phyloP scores from a whole-genome alignment of 2,113 vertebrate genomes.

The Sula dactylatra region DNA sequence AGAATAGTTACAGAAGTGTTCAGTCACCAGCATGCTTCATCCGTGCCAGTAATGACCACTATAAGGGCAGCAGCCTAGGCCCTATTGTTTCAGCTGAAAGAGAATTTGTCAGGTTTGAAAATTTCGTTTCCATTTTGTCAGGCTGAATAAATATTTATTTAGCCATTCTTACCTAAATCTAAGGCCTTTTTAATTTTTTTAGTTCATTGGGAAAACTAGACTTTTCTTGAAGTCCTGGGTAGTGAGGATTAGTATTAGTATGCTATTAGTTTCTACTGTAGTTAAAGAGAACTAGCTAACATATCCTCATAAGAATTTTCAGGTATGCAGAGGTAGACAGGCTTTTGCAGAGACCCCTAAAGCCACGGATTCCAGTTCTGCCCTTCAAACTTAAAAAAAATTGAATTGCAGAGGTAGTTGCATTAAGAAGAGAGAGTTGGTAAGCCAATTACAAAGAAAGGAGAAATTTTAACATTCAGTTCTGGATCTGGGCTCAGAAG shows the following conservation, averaged over 20 bases:
- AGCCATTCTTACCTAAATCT: neutral
- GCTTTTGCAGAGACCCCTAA: neutral
- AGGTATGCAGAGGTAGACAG: neutral
- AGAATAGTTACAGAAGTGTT: neutral
- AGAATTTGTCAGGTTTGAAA: neutral
- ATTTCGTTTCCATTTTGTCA: neutral
- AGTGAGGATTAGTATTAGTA: neutral
- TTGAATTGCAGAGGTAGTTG: neutral
- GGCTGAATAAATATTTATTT: neutral
- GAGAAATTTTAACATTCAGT: neutral
- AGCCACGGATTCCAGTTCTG: neutral
- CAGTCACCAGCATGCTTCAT: neutral
- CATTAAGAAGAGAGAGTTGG: neutral
- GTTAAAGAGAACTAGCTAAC: neutral
- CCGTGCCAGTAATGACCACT: neutral
- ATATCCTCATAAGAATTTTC: neutral
- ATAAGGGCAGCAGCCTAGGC: neutral
- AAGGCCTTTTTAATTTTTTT: neutral
- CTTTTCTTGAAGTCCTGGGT: neutral
- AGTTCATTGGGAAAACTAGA: neutral
- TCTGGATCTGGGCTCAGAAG: neutral
- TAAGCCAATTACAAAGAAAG: neutral
- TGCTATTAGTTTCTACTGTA: neutral
- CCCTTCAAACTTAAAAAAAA: neutral
- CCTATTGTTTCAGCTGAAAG: neutral